Evolutionary conservation across 2,113 vertebrate genomes (phyloP).

Genomic region (Dascyllus trimaculatus): DNA sequence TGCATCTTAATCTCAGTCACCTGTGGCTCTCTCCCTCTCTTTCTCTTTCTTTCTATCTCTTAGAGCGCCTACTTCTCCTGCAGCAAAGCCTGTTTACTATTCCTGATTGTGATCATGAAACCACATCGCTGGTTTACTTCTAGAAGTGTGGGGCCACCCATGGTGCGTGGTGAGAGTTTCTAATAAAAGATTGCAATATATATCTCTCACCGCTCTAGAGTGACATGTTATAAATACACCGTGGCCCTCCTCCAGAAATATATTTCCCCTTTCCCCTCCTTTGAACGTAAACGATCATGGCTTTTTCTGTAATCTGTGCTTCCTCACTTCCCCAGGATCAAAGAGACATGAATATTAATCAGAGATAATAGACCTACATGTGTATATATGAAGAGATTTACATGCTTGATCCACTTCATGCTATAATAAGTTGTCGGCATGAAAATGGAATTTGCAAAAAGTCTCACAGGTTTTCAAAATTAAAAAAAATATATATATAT

Average conservation of each 20-base stretch:
- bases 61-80: neutral
- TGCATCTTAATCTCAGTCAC: conserved; percentile 41
- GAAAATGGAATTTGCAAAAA: conserved; percentile 35
- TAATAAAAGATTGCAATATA: conserved; percentile 45
- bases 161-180: conserved; percentile 20
- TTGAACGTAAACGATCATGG: conserved; percentile 32
- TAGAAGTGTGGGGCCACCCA: conserved; percentile 19
- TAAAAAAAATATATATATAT: neutral
- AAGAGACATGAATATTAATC: conserved; percentile 56
- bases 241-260: conserved; percentile 27
- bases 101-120: conserved; percentile 6
- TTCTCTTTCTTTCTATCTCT: too few relatives aligned
- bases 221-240: conserved; percentile 60
- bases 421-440: conserved; percentile 15
- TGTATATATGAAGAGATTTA: conserved; percentile 44
- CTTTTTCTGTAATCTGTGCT: conserved; percentile 12
- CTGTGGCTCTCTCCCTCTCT: conserved; percentile 61
- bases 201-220: conserved; percentile 23
- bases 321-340: conserved; percentile 7
- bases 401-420: conserved; percentile 10
- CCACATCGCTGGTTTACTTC: conserved; percentile 1
- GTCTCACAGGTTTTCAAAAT: neutral
- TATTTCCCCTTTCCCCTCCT: neutral
- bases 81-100: neutral
- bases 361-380: conserved; percentile 25